Base-by-base conservation (phyloP, 1,140 invertebrate genomes). In the Drosophila grimshawi region DNA sequence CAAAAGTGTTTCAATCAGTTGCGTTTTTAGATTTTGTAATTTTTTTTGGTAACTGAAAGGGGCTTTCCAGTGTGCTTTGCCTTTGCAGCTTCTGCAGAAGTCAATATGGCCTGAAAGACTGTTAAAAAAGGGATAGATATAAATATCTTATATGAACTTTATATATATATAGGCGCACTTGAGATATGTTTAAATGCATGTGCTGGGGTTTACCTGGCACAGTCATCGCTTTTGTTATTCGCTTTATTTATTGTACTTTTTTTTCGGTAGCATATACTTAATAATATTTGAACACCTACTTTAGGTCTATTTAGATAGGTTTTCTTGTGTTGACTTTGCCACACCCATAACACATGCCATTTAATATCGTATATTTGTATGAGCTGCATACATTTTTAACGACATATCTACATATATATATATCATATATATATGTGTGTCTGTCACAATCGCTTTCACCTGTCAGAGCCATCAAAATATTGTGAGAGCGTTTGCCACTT, bases 401-500 rank as follows among this genome's bases (percentile, higher is more conserved):
- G 8, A 55, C 5, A 39, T 5, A 48, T 5, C 51, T 29, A 33
- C 8, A 11, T 39, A 30, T 56, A 39, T 72, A 5, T 65, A 27
- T 41, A 27, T 33, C 33, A 30, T 45, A 19, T 59, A 10, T 59
- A 41, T 74, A 39, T 32, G 66, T 55, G 74, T 70, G 52, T 45
- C 62, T 77, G 73, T 80, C 76, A 63, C 59, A 79, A 67, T 74
- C 66, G 69, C 69, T 77, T 77, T 74, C 77, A 85, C 59, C 81
- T 80, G 77, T 69, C 78, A 71, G 57, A 62, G 51, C 70, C 68
- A 49, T 88, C 69, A 88, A 88, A 88, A 65, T 65, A 60, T 79
- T 82, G 80, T 69, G 61, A 80, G 72, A 69, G 71, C 73, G 71
- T 65, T 86, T 82, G 76, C 79, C 83, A 80, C 82, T 62, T 88